phyloP scores from a whole-genome alignment of 1,140 invertebrate genomes.

The Drosophila paulistorum region DNA sequence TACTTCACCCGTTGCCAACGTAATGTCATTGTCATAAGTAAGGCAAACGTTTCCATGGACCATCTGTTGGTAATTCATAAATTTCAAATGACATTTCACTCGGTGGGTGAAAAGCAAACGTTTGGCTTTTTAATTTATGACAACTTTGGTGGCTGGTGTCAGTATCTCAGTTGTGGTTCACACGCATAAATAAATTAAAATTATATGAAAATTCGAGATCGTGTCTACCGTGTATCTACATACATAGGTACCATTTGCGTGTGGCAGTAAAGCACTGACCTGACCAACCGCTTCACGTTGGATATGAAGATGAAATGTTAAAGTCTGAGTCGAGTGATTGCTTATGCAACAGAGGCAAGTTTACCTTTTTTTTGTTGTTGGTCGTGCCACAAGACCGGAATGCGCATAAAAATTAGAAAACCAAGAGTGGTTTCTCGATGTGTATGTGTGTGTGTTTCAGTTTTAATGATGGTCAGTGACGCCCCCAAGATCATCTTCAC shows the following conservation, averaged over 20 bases:
- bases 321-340: not conserved
- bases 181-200: conserved; percentile 71
- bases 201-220: conserved; percentile 45
- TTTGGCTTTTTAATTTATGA: conserved; percentile 48
- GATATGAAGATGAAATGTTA: not conserved
- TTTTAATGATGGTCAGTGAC: conserved; percentile 5
- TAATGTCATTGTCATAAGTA: not conserved
- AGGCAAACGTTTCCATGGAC: not conserved
- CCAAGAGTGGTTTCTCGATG: not conserved
- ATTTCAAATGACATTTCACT: conserved; percentile 42
- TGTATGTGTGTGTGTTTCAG: not conserved
- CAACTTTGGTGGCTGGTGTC: conserved; percentile 18
- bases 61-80: not conserved
- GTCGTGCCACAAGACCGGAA: conserved; percentile 1
- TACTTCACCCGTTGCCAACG: not conserved
- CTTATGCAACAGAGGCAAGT: conserved; percentile 14
- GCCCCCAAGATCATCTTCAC: conserved; percentile 20
- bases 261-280: conserved; percentile 30
- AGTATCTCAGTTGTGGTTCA: conserved; percentile 43
- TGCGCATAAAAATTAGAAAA: conserved; percentile 10
- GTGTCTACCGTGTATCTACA: conserved; percentile 1
- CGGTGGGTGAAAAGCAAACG: conserved; percentile 35
- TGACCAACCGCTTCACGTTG: not conserved
- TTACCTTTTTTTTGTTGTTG: not conserved
- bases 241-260: conserved; percentile 46